Evolutionary conservation across 2,888 invertebrate genomes (phyloP), one percentile per base, ranked within the genome.

Genomic region (Drosophila kokeensis): DNA sequence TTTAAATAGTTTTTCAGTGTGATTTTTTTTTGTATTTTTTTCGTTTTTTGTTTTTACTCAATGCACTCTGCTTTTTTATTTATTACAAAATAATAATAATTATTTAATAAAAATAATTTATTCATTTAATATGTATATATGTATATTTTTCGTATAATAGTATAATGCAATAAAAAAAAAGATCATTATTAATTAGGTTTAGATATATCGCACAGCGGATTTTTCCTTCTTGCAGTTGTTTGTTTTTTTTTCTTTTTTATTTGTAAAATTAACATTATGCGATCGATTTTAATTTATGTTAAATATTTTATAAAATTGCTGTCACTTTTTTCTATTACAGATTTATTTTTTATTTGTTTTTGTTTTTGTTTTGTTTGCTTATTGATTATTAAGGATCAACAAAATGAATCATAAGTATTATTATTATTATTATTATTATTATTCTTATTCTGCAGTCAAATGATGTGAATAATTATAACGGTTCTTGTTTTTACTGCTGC

Each of bases 31-130:
- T 34, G 27, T 42, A 10, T 58, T 34, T 45, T 30, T 57, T 38
- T 29, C 48, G 64, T 38, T 30, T 42, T 61, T 40, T 57, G 52
- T 68, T 55, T 77, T 65, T 55, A 70, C 67, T 77, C 69, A 79
- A 66, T 73, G 45, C 49, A 59, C 54, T 42, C 42, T 62, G 64
- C 42, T 60, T 61, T 10, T 40, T 57, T 73, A 66, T 87, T 87
- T 79, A 71, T 82, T 84, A 85, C 83, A 88, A 87, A 84, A 84
- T 88, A 89, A 83, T 87, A 83, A 83, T 87, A 83, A 83, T 82
- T 79, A 70, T 78, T 81, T 64, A 84, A 88, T 90, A 85, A 85
- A 90, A 84, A 90, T 88, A 84, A 84, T 90, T 90, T 90, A 90
- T 90, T 90, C 90, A 79, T 85, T 85, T 73, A 84, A 73, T 84